A percentile compares a stretch with the other conserved stretches of the same genome.
These are phyloP conservation scores for Chaetodon trifascialis DNA, from an alignment of 2,113 vertebrate species.

Conservation along the genomic window DNA sequence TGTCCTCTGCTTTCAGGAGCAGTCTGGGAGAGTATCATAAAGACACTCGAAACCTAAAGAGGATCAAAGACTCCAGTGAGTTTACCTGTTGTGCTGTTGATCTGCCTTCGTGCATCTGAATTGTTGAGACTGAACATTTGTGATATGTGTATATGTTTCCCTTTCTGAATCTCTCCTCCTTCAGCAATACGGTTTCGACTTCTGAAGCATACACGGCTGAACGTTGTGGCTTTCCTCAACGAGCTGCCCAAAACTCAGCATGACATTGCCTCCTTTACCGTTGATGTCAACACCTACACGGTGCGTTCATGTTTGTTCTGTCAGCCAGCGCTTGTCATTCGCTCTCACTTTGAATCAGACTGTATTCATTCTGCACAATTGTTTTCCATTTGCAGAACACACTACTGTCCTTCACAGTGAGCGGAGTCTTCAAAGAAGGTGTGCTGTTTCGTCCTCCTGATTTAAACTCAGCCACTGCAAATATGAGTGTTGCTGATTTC, in stretches of 20 bases:
- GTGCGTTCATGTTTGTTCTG: constrained; percentile 71
- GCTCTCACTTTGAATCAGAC: background rate
- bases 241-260: constrained; percentile 93
- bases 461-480: background rate
- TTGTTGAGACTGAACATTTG: background rate
- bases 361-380: background rate
- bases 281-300: constrained; percentile 90
- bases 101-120: background rate
- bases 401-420: constrained; percentile 90
- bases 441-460: constrained; percentile 22
- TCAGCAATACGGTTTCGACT: constrained; percentile 87
- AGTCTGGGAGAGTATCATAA: constrained; percentile 89
- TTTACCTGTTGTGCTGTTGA: constrained; percentile 7
- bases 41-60: constrained; percentile 90
- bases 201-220: constrained; percentile 90
- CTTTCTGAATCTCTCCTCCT: background rate
- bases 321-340: background rate
- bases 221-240: constrained; percentile 91
- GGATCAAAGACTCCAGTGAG: constrained; percentile 90
- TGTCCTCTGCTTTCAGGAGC: constrained; percentile 77
- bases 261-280: constrained; percentile 87
- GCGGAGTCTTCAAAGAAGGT: constrained; percentile 94
- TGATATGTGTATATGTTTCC: constrained; percentile 13
- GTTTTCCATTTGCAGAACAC: constrained; percentile 83
- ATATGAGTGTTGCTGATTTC: background rate